These are phyloP conservation scores for Notolepis coatsorum DNA, from an alignment of 2,797 vertebrate genomes.

Conservation along the genomic window DNA sequence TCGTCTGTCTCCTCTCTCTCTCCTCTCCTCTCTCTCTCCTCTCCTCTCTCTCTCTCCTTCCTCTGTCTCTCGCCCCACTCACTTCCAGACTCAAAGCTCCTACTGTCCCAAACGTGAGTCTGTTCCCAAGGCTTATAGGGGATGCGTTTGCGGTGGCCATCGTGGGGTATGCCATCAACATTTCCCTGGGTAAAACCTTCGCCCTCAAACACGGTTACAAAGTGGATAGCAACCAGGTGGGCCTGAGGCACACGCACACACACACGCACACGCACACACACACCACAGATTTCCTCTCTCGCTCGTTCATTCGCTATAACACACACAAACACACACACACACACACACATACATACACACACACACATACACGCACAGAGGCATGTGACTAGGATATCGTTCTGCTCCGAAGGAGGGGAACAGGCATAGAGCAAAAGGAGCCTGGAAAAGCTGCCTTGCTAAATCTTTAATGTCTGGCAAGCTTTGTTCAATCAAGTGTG, in stretches of 20 bases:
- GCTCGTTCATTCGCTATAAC: too few species aligned
- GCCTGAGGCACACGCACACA: background rate
- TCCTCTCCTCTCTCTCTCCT: background rate
- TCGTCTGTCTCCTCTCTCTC: too few species aligned
- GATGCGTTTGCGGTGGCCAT: slow-evolving; percentile 92
- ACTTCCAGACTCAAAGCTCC: slow-evolving; percentile 85
- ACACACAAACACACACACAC: background rate
- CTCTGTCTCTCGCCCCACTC: background rate
- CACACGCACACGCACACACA: background rate
- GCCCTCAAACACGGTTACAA: slow-evolving; percentile 92
- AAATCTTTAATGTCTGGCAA: slow-evolving; percentile 57
- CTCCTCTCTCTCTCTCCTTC: background rate
- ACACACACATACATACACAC: background rate
- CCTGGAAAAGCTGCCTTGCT: slow-evolving; percentile 40
- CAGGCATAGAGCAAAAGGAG: slow-evolving; percentile 30
- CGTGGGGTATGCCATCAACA: slow-evolving; percentile 91
- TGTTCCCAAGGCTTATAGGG: slow-evolving; percentile 81
- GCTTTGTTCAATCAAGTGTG: slow-evolving; percentile 25
- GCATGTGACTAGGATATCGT: slow-evolving; percentile 45
- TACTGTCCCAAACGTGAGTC: slow-evolving; percentile 61
- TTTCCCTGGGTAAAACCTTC: slow-evolving; percentile 95
- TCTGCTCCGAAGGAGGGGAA: slow-evolving; percentile 15
- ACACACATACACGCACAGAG: background rate
- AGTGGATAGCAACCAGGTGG: slow-evolving; percentile 94
- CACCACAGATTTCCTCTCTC: too few species aligned